A percentile compares a stretch with the other conserved stretches of the same genome.
These are phyloP conservation scores for Cinclus mexicanus DNA, from an alignment of 2,113 vertebrate species.

Conservation along the genomic window DNA sequence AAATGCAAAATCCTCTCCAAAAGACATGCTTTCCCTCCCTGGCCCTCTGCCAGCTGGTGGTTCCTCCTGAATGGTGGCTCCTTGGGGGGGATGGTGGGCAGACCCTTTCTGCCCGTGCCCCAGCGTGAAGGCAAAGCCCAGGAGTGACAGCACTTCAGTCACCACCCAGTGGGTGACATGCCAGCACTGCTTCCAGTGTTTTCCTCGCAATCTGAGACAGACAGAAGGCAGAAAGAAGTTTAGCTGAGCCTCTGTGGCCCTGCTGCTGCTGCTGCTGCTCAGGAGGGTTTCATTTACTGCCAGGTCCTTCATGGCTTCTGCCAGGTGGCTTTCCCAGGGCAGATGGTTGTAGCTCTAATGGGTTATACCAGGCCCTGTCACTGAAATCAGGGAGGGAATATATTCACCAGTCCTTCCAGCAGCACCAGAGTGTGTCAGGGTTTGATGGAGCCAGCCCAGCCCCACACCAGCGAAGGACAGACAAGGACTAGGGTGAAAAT, in stretches of 20 bases:
- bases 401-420: neutral
- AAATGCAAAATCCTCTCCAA: neutral
- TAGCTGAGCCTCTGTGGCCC: neutral
- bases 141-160: neutral
- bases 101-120: neutral
- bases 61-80: neutral
- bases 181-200: fast-evolving
- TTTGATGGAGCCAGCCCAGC: neutral
- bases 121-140: neutral
- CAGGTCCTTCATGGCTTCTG: neutral
- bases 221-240: neutral
- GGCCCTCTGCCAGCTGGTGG: neutral
- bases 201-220: neutral
- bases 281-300: neutral
- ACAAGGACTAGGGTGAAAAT: fast-evolving
- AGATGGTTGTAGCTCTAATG: neutral
- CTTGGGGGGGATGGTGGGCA: no score
- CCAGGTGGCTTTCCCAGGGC: neutral
- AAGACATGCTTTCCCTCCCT: neutral
- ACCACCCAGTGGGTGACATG: neutral
- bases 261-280: neutral
- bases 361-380: fast-evolving
- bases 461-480: fast-evolving
- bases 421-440: neutral
- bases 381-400: neutral